A percentile compares a stretch with the other conserved stretches of the same genome.
These are phyloP conservation scores for Monodelphis domestica DNA, from an alignment of 2,797 vertebrate species.

Conservation along the genomic window DNA sequence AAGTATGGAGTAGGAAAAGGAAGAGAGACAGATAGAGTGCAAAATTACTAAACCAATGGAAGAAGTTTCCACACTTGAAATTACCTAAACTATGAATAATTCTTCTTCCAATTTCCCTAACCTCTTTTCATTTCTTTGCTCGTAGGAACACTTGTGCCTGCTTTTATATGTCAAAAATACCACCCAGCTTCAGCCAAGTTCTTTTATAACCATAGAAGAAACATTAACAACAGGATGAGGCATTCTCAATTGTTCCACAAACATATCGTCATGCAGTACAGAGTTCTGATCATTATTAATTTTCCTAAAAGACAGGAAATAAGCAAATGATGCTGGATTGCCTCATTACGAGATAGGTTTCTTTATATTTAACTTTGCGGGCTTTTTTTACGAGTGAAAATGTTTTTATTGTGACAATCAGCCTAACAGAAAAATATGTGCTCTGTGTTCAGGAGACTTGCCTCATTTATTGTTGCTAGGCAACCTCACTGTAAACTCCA, in stretches of 20 bases:
- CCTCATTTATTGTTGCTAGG: conserved; percentile 78
- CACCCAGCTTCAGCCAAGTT: conserved; percentile 22
- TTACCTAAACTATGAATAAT: background rate
- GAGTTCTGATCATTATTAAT: conserved; percentile 63
- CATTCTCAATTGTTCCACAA: conserved; percentile 56
- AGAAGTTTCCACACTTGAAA: background rate
- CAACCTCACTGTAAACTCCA: conserved; percentile 82
- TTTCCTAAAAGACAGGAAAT: conserved; percentile 69
- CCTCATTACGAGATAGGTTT: conserved; percentile 59
- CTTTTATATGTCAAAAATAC: conserved; percentile 61
- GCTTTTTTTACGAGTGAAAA: conserved; percentile 69
- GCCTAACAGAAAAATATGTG: conserved; percentile 79
- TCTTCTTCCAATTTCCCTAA: conserved; percentile 1
- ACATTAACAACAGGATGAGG: background rate
- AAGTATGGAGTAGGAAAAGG: background rate
- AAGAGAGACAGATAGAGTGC: background rate
- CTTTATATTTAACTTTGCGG: conserved; percentile 49
- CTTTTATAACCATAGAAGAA: conserved; percentile 54
- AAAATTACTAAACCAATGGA: background rate
- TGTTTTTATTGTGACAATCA: conserved; percentile 72
- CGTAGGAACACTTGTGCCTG: background rate
- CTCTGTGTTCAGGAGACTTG: conserved; percentile 72
- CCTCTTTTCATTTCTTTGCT: conserved; percentile 44
- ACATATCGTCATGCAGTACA: conserved; percentile 12
- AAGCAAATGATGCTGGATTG: conserved; percentile 69